Evolutionary conservation across 2,113 vertebrate genomes (phyloP).

Genomic region (Neopipo cinnamomea): DNA sequence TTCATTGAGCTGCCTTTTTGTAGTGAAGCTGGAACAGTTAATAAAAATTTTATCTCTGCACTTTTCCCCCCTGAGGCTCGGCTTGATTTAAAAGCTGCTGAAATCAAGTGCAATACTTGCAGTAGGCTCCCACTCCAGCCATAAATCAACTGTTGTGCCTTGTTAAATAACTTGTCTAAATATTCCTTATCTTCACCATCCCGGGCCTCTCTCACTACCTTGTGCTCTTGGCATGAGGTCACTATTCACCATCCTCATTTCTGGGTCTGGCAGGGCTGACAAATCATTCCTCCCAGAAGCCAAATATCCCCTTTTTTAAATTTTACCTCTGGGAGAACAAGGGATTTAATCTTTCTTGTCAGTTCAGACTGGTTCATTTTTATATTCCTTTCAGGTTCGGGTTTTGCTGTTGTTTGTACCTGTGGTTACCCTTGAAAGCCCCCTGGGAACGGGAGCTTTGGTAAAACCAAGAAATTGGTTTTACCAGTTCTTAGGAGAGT

Average conservation of each 20-base stretch:
- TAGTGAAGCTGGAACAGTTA: neutral
- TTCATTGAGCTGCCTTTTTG: neutral
- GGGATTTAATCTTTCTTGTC: neutral
- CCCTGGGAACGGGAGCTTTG: neutral
- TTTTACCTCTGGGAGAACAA: neutral
- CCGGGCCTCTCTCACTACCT: neutral
- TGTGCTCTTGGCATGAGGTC: neutral
- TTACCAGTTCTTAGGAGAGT: neutral
- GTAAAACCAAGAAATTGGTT: neutral
- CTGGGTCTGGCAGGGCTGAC: neutral
- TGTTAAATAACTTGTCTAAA: neutral
- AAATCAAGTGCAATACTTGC: neutral
- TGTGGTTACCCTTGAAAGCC: neutral
- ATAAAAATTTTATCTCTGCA: slow-evolving; percentile 15
- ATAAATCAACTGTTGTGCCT: slow-evolving; percentile 10
- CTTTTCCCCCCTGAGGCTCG: neutral
- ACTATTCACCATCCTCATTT: neutral
- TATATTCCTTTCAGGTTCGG: neutral
- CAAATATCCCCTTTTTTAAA: neutral
- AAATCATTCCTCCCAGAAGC: neutral
- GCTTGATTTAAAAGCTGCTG: slow-evolving; percentile 47
- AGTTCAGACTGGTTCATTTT: neutral
- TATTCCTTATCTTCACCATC: neutral
- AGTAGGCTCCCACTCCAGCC: neutral
- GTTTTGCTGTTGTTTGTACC: neutral